These are phyloP conservation scores for Rhagium mordax DNA, from an alignment of 2,888 invertebrate species.

Conservation along the genomic window DNA sequence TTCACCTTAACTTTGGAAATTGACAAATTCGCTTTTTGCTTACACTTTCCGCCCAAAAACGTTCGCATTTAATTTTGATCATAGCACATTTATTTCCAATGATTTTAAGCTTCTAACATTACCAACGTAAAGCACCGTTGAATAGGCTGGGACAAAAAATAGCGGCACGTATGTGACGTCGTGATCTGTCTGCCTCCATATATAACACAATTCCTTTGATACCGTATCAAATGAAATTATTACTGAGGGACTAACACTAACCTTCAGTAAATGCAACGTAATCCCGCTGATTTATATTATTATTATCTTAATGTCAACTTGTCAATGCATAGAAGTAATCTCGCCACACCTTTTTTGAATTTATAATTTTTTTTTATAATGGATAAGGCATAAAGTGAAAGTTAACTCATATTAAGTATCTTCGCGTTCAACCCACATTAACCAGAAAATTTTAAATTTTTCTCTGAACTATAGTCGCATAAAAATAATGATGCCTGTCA, in stretches of 20 bases:
- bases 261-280: not conserved
- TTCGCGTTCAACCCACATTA: not conserved
- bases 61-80: too few species aligned
- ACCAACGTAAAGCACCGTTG: not conserved
- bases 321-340: not conserved
- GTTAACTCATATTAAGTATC: not conserved
- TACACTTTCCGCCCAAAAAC: too few species aligned
- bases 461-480: not conserved
- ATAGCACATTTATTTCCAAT: too few species aligned
- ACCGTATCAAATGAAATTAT: not conserved
- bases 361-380: not conserved
- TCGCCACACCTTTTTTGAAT: not conserved
- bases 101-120: too few species aligned
- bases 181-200: not conserved
- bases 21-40: too few species aligned
- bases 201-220: not conserved
- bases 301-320: not conserved
- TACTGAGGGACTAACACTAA: not conserved
- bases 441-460: conserved; percentile 1
- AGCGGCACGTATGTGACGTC: not conserved
- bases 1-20: too few species aligned
- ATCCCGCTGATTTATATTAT: not conserved
- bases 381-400: conserved; percentile 5
- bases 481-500: conserved; percentile 7
- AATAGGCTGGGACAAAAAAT: not conserved